Evolutionary conservation across 2,888 invertebrate genomes (phyloP), one percentile per base, ranked within the genome.

Genomic region (Netelia fuscicornis): DNA sequence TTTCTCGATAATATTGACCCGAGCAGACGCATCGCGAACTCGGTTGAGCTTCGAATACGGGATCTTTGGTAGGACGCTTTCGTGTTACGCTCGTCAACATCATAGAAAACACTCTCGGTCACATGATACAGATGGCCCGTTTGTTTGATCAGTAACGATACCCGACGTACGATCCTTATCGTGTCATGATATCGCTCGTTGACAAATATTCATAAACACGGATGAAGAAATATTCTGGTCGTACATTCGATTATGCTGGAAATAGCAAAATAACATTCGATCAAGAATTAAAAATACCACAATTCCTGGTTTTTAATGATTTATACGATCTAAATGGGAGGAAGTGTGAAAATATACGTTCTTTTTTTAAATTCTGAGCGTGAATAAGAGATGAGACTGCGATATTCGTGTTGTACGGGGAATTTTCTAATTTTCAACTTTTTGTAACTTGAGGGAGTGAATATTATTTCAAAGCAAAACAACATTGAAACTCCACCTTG

Each of bases 1-100:
- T 17, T 17, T 54, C 17, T 58, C 20, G 58, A 58, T 58, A 17
- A 58, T 58, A 58, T 58, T 58, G 58, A 58, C 58, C 58, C 17
- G 20, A 64, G 54, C 11, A 30, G 30, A 64, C 54, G 42, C 48
- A 37, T 44, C 37, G 25, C 62, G 37, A 65, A 42, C 42, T 37
- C 54, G 37, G 48, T 65, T n/a, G 25, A 54, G 25, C 30, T 17
- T 70, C 30, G 54, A 54, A 11, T 64, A 37, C 8, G 23, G 10
- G 20, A 60, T 23, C 23, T 60, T 9, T 60, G 8, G 23, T 13
- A 10, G 25, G 30, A 5, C 30, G 30, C 5, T 2, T 3, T 2
- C 37, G 30, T 42, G 37, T 37, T 3, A n/a, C n/a, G 64, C 8
- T 64, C 64, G 30, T 64, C 37, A 37, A 37, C 37, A 37, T 60